These are phyloP conservation scores for Oreochromis mossambicus DNA, from an alignment of 2,797 vertebrate genomes.

Conservation along the genomic window DNA sequence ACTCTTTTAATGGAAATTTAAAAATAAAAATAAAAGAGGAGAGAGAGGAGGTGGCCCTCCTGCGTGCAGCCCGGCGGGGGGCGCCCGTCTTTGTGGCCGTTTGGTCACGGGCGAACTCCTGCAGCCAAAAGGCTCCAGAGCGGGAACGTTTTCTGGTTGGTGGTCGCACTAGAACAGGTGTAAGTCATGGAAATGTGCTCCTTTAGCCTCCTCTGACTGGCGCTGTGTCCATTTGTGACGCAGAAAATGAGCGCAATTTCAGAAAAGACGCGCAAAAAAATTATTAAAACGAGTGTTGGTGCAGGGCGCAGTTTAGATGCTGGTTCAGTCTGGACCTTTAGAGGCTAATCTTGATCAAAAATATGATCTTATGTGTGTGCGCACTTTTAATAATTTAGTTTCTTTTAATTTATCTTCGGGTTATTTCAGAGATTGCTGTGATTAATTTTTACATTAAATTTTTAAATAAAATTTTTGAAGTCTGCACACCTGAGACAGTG, in stretches of 20 bases:
- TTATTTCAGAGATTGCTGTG: background rate
- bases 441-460: background rate
- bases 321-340: background rate
- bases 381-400: background rate
- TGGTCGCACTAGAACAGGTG: background rate
- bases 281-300: background rate
- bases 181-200: background rate
- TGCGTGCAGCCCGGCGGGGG: constrained; percentile 32
- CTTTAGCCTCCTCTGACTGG: background rate
- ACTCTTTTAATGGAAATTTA: background rate
- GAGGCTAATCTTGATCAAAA: background rate
- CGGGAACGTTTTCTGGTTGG: background rate
- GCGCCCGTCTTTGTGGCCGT: constrained; percentile 43
- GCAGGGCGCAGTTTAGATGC: background rate
- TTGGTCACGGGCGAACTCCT: constrained; percentile 41
- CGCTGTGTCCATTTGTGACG: background rate
- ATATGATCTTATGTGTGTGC: background rate
- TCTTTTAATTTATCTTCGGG: background rate
- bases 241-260: background rate
- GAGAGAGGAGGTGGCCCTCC: constrained; percentile 11
- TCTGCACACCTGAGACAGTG: background rate
- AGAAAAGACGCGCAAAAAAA: background rate
- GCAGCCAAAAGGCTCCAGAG: constrained; percentile 16
- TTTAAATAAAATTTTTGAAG: background rate
- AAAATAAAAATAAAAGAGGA: background rate